Conservation (phyloP, 92 coral and sea anemone species). For the Zoanthus gigantus region DNA sequence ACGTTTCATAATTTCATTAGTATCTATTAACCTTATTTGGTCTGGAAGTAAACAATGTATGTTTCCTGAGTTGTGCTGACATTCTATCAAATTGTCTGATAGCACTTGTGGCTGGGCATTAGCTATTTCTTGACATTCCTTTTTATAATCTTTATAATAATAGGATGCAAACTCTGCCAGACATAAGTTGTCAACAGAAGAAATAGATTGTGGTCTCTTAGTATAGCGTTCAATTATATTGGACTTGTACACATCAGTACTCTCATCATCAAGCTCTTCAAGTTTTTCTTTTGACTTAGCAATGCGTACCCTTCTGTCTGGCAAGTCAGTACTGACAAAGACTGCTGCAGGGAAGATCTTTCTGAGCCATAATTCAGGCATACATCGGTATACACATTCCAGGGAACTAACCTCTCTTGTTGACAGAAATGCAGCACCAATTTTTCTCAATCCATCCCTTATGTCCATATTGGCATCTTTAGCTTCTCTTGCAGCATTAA, state of each 20-base stretch:
- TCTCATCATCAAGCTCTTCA: neutral
- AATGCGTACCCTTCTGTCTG: neutral
- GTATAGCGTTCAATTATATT: too few species aligned
- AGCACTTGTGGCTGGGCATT: neutral
- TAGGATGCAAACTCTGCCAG: neutral
- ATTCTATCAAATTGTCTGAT: neutral
- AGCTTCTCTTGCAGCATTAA: too few species aligned
- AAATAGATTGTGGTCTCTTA: too few species aligned
- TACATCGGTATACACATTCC: too few species aligned
- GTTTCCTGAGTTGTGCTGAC: neutral
- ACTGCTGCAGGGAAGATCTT: too few species aligned
- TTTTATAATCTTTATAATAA: too few species aligned
- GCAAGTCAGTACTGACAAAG: too few species aligned
- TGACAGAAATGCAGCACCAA: too few species aligned
- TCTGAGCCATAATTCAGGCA: too few species aligned
- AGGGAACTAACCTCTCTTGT: too few species aligned
- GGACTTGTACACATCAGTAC: neutral
- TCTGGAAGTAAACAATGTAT: neutral
- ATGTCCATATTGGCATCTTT: too few species aligned
- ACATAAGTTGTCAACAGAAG: neutral
- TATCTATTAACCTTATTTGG: neutral
- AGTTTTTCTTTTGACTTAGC: neutral
- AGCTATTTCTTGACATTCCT: neutral
- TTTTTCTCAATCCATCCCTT: too few species aligned
- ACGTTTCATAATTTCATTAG: neutral